phyloP scores from a whole-genome alignment of 2,888 invertebrate genomes.

The Luffia ferchaultella region DNA sequence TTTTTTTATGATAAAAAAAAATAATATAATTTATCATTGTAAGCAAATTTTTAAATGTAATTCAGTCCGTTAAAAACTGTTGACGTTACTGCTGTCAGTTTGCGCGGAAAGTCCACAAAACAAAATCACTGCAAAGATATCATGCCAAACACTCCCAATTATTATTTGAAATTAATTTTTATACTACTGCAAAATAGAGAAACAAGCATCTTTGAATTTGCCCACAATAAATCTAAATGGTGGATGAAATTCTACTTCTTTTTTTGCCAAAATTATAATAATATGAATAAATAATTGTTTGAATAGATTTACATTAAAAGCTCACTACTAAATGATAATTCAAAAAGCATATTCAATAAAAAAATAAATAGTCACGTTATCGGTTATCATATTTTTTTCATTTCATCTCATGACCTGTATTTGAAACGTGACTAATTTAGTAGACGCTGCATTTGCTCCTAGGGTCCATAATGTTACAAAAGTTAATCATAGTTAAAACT shows the following conservation, averaged over 20 bases:
- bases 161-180: background rate
- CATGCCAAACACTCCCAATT: background rate
- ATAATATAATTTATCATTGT: background rate
- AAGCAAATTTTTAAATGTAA: background rate
- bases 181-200: background rate
- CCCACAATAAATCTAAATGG: background rate
- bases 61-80: no score
- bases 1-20: background rate
- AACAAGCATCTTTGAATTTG: background rate
- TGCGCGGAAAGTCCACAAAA: background rate
- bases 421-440: background rate
- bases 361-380: background rate
- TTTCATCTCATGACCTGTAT: background rate
- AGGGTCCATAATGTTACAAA: no score
- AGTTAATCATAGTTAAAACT: no score
- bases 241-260: background rate
- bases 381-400: background rate
- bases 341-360: background rate
- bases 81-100: no score
- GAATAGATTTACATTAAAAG: background rate
- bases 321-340: background rate
- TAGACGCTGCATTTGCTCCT: background rate
- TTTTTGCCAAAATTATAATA: background rate
- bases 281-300: background rate
- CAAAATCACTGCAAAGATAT: background rate